Conservation (phyloP, 2,113 vertebrate genomes). For the Sciurus niger region DNA sequence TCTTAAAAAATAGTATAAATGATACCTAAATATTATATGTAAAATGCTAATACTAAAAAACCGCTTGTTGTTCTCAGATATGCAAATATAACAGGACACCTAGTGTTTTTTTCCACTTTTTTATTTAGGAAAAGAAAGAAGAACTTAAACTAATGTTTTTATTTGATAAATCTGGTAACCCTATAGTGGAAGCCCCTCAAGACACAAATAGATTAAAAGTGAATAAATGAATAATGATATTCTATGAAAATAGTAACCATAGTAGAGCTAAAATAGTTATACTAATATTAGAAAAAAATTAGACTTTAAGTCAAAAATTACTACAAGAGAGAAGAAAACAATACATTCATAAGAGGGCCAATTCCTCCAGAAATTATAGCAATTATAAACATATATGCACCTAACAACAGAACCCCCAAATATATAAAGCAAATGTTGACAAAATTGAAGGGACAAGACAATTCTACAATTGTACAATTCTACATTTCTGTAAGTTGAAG, state of each 20-base stretch:
- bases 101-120: not conserved
- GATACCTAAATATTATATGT: not conserved
- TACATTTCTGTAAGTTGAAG: not conserved
- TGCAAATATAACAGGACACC: conserved; percentile 18
- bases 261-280: not conserved
- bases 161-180: conserved; percentile 36
- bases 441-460: not conserved
- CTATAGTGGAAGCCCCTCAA: conserved; percentile 27
- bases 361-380: not conserved
- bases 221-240: not conserved
- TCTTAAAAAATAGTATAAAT: conserved; percentile 14
- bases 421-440: not conserved
- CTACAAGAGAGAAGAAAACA: not conserved
- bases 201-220: conserved; percentile 25
- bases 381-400: not conserved
- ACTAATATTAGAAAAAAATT: not conserved
- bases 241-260: not conserved
- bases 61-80: not conserved
- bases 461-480: not conserved
- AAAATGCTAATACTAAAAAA: conserved; percentile 55
- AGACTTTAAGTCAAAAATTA: conserved; percentile 4
- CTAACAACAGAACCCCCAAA: not conserved
- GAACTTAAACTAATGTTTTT: conserved; percentile 5
- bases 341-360: not conserved
- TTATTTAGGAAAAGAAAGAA: no score